phyloP scores from a whole-genome alignment of 2,797 vertebrate genomes.

The Urocyon cinereoargenteus region DNA sequence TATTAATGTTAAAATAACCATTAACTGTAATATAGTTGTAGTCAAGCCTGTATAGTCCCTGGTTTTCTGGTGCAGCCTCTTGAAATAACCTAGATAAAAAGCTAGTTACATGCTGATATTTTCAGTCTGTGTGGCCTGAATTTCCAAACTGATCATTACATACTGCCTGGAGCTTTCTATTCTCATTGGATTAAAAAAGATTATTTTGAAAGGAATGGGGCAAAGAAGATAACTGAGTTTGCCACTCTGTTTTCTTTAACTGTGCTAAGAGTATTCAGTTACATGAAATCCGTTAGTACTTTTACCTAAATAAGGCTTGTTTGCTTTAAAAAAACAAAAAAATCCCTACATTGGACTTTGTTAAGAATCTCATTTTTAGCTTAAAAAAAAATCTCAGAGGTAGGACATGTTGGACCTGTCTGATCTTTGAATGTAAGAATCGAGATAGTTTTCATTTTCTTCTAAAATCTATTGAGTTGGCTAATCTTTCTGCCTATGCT shows the following conservation, averaged over 20 bases:
- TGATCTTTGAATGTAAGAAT: conserved; percentile 40
- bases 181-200: conserved; percentile 43
- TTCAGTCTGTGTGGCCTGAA: conserved; percentile 69
- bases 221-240: not conserved
- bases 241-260: not conserved
- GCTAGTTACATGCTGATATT: conserved; percentile 52
- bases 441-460: conserved; percentile 38
- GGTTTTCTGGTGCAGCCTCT: conserved; percentile 39
- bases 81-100: conserved; percentile 75
- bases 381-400: not conserved
- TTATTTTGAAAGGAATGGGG: conserved; percentile 47
- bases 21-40: not conserved
- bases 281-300: not conserved
- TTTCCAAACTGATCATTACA: conserved; percentile 56
- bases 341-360: not conserved
- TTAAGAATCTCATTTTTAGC: conserved; percentile 19
- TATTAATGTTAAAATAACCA: not conserved
- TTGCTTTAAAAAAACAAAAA: not conserved
- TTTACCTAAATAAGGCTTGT: not conserved
- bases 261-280: not conserved
- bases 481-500: conserved; percentile 1
- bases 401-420: conserved; percentile 10
- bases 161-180: conserved; percentile 49
- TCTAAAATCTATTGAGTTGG: not conserved
- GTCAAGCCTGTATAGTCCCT: not conserved